Conservation (phyloP, 2,888 invertebrate genomes). For the Leucophenga maculata region DNA sequence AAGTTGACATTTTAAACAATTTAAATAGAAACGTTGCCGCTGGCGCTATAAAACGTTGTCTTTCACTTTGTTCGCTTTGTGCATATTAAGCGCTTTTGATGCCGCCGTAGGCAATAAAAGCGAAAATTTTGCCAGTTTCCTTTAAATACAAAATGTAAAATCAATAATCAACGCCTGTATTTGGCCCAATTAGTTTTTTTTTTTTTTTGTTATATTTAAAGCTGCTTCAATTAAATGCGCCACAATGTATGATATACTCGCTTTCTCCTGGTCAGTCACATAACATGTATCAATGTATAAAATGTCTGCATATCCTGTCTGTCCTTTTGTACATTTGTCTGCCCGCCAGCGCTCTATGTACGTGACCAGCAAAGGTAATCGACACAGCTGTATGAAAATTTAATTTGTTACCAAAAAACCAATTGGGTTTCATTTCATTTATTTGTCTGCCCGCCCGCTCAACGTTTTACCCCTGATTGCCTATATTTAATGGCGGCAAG, state of each 20-base stretch:
- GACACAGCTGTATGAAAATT: conserved; percentile 62
- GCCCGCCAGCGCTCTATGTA: conserved; percentile 25
- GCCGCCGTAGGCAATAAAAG: neutral
- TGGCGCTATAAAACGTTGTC: conserved; percentile 27
- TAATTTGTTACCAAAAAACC: conserved; percentile 58
- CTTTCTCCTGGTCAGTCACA: conserved; percentile 46
- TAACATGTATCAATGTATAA: conserved; percentile 64
- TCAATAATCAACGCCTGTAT: conserved; percentile 45
- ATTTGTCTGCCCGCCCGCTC: too few relatives aligned
- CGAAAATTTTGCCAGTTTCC: too few relatives aligned
- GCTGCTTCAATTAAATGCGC: conserved; percentile 56
- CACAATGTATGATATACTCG: conserved; percentile 42
- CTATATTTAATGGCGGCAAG: neutral
- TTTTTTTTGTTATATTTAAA: conserved; percentile 63
- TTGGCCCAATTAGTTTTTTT: conserved; percentile 56
- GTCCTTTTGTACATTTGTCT: too few relatives aligned
- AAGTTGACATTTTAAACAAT: conserved; percentile 68
- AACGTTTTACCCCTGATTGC: too few relatives aligned
- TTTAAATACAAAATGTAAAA: conserved; percentile 42
- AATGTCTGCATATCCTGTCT: conserved; percentile 23
- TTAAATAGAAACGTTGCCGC: conserved; percentile 41
- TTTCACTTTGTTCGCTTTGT: conserved; percentile 19
- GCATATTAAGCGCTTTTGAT: conserved; percentile 41
- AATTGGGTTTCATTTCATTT: conserved; percentile 33
- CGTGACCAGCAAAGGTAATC: conserved; percentile 52